Conservation (phyloP, 1,140 invertebrate species). For the Drosophila mayri region DNA sequence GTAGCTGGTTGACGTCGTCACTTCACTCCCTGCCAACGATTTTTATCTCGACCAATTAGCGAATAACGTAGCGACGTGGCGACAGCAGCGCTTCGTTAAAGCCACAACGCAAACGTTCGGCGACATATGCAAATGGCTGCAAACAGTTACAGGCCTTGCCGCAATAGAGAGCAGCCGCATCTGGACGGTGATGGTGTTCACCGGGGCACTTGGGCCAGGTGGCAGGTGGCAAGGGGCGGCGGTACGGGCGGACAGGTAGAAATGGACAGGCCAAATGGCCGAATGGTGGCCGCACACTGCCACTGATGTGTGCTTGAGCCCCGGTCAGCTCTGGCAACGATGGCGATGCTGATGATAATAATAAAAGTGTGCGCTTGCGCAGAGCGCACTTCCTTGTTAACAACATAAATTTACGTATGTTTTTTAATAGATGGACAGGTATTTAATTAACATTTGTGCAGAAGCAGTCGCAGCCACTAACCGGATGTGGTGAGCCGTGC, state of each 20-base stretch:
- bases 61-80: conserved; percentile 76
- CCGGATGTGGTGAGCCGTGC: conserved; percentile 58
- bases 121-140: conserved; percentile 72
- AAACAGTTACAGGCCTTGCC: conserved; percentile 49
- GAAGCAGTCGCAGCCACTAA: conserved; percentile 41
- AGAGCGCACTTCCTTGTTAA: conserved; percentile 79
- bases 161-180: conserved; percentile 16
- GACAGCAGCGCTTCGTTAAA: conserved; percentile 71
- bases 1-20: conserved; percentile 30
- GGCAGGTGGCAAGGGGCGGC: background rate
- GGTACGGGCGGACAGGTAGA: conserved; percentile 29
- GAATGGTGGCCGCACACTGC: conserved; percentile 47
- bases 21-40: conserved; percentile 67
- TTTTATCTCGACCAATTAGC: conserved; percentile 77
- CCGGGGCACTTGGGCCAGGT: background rate
- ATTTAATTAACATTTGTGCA: conserved; percentile 79
- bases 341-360: conserved; percentile 65
- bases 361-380: conserved; percentile 80
- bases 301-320: conserved; percentile 50
- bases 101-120: conserved; percentile 55
- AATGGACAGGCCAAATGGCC: conserved; percentile 64
- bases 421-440: conserved; percentile 79
- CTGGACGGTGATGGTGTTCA: conserved; percentile 3
- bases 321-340: conserved; percentile 35
- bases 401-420: conserved; percentile 83